These are phyloP conservation scores for Leptinotarsa lineolata DNA, from an alignment of 1,140 invertebrate species.

Conservation along the genomic window DNA sequence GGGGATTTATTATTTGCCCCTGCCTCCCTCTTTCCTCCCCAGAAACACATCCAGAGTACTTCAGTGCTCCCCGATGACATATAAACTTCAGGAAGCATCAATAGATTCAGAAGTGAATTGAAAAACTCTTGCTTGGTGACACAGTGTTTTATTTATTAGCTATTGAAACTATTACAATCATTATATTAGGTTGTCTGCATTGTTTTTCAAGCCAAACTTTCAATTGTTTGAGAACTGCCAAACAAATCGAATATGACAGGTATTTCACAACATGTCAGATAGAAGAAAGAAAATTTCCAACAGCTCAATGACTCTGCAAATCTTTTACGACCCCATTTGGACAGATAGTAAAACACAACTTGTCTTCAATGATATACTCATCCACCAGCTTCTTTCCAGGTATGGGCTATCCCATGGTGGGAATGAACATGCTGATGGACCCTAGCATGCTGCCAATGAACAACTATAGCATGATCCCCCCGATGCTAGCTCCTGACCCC, in stretches of 20 bases:
- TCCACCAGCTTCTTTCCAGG: constrained; percentile 28
- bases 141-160: too few species aligned
- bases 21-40: too few species aligned
- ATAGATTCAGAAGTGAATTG: too few species aligned
- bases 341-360: neutral
- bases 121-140: too few species aligned
- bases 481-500: constrained; percentile 58
- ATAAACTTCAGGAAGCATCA: too few species aligned
- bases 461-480: constrained; percentile 59
- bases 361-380: neutral
- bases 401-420: constrained; percentile 60
- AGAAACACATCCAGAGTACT: too few species aligned
- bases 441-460: constrained; percentile 61
- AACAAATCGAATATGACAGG: neutral
- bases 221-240: neutral
- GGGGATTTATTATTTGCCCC: too few species aligned
- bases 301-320: neutral
- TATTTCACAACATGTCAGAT: neutral
- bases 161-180: too few species aligned
- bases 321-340: neutral
- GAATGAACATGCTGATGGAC: constrained; percentile 65
- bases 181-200: too few species aligned
- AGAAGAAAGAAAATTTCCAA: neutral
- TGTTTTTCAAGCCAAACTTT: too few species aligned
- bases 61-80: too few species aligned